Percentiles rank a stretch among this genome's conserved stretches.
These are phyloP conservation scores for Podilymbus podiceps DNA, from an alignment of 2,113 vertebrate genomes.

Conservation along the genomic window DNA sequence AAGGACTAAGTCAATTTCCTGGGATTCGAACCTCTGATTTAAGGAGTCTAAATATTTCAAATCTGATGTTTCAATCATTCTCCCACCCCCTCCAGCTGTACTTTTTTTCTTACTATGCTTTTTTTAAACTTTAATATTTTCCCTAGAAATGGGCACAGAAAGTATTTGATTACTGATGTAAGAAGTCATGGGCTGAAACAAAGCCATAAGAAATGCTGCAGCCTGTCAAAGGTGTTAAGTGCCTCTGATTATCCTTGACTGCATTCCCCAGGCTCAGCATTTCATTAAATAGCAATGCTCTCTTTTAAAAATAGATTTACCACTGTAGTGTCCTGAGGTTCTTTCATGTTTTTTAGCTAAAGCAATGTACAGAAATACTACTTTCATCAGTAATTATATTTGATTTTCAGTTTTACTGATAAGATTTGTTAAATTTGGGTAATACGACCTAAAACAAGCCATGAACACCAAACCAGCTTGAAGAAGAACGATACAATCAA, in stretches of 20 bases:
- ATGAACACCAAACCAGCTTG: background rate
- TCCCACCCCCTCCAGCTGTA: background rate
- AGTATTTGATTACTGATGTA: background rate
- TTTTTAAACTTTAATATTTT: background rate
- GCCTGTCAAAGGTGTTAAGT: constrained; percentile 33
- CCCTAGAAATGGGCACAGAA: background rate
- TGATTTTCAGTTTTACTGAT: background rate
- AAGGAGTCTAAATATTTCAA: background rate
- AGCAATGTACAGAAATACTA: background rate
- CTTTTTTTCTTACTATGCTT: background rate
- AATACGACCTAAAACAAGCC: background rate
- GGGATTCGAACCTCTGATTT: background rate
- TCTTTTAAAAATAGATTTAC: constrained; percentile 32
- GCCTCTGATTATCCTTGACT: constrained; percentile 22
- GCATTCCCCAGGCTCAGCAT: constrained; percentile 39
- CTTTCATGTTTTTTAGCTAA: background rate
- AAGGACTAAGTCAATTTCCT: background rate
- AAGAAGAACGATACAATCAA: background rate
- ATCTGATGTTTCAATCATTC: background rate
- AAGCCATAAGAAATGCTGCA: background rate
- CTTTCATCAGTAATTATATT: background rate
- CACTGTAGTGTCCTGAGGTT: background rate
- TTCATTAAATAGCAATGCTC: constrained; percentile 40
- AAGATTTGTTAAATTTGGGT: background rate
- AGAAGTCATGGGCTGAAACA: background rate